A percentile compares a stretch with the other conserved stretches of the same genome.
Evolutionary conservation across 1,140 invertebrate genomes (phyloP).

Genomic region (Trissolcus basalis): DNA sequence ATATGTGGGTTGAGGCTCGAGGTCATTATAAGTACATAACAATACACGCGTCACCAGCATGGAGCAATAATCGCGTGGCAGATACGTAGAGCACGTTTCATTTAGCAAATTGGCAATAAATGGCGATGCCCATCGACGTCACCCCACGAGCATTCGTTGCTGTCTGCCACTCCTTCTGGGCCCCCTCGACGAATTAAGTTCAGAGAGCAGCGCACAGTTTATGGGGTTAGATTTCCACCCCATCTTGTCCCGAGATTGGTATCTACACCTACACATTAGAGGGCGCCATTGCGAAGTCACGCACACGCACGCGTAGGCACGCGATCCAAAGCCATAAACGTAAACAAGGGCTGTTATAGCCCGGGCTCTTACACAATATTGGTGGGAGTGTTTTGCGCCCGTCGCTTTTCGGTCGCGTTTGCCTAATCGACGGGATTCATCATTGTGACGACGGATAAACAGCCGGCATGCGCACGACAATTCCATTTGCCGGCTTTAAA

Average conservation of each 20-base stretch:
- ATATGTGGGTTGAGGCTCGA: background rate
- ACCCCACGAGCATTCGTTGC: constrained; percentile 59
- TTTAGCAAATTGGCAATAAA: constrained; percentile 77
- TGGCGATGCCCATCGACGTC: constrained; percentile 71
- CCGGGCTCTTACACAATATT: constrained; percentile 66
- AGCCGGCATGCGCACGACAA: constrained; percentile 42
- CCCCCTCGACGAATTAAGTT: constrained; percentile 71
- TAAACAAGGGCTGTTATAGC: constrained; percentile 75
- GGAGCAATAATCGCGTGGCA: constrained; percentile 53
- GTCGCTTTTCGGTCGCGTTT: constrained; percentile 50
- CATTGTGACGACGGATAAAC: constrained; percentile 48
- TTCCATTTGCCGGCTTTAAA: constrained; percentile 46
- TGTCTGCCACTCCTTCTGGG: constrained; percentile 7
- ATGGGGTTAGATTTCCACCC: constrained; percentile 70
- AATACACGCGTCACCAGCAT: constrained; percentile 46
- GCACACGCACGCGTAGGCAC: constrained; percentile 54
- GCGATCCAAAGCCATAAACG: constrained; percentile 72
- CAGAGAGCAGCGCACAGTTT: constrained; percentile 64
- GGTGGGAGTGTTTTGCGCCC: constrained; percentile 72
- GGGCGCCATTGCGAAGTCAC: constrained; percentile 32
- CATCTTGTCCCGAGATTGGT: constrained; percentile 68
- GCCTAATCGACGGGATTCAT: constrained; percentile 53
- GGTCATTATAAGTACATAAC: constrained; percentile 32
- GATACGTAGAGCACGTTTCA: constrained; percentile 66
- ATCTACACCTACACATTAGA: constrained; percentile 61